phyloP scores from a whole-genome alignment of 2,888 invertebrate species.

The Mycalesis mineus region DNA sequence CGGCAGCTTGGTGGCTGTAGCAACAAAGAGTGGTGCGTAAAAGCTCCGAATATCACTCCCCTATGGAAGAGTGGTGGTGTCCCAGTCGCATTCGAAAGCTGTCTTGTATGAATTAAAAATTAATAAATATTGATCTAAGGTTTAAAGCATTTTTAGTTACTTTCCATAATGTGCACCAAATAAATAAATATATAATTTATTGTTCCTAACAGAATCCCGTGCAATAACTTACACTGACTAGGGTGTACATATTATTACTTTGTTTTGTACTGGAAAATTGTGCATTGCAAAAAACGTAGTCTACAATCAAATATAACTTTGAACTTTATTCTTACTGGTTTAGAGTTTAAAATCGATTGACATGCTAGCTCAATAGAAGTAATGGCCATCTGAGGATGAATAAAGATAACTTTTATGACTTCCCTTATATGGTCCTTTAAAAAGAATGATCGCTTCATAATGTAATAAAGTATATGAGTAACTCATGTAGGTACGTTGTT shows the following conservation, averaged over 20 bases:
- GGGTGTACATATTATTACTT: constrained; percentile 1
- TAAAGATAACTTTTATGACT: constrained; percentile 21
- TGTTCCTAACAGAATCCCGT: background rate
- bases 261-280: background rate
- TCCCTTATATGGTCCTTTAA: constrained; percentile 11
- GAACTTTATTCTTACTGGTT: background rate
- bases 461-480: constrained; percentile 2
- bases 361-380: background rate
- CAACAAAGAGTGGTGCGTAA: too few relatives aligned
- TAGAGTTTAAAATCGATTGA: background rate
- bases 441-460: constrained; percentile 12
- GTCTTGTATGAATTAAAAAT: too few relatives aligned
- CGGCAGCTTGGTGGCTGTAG: too few relatives aligned
- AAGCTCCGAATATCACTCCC: too few relatives aligned
- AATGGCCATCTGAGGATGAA: constrained; percentile 15
- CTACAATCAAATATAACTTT: background rate
- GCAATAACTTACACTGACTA: background rate
- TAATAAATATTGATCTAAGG: too few relatives aligned
- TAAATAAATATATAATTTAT: background rate
- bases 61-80: too few relatives aligned
- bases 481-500: background rate
- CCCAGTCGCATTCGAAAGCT: too few relatives aligned
- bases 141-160: background rate
- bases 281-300: background rate
- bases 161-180: background rate